These are phyloP conservation scores for Periophthalmus modestus DNA, from an alignment of 2,113 vertebrate species.

Conservation along the genomic window DNA sequence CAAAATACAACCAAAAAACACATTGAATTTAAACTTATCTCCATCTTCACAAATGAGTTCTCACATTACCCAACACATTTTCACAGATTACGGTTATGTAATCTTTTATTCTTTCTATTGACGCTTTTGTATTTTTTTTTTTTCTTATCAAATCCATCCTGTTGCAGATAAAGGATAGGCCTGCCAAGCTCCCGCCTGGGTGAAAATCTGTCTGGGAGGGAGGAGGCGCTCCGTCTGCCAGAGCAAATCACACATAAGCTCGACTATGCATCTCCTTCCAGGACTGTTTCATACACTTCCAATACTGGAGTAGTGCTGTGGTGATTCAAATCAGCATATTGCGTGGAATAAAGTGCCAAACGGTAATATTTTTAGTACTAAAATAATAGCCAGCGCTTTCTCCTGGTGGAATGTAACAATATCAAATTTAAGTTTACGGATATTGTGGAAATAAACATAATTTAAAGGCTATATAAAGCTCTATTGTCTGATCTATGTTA, in stretches of 20 bases:
- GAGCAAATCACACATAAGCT: slow-evolving; percentile 4
- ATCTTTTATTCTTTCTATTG: neutral
- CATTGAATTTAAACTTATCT: too few species aligned
- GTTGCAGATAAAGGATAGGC: neutral
- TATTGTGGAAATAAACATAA: too few species aligned
- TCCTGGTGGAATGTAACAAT: neutral
- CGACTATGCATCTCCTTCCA: neutral
- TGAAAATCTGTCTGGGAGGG: slow-evolving; percentile 2
- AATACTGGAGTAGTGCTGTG: neutral
- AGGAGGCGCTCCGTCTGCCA: neutral
- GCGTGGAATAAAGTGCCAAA: neutral
- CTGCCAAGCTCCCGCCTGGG: slow-evolving; percentile 9
- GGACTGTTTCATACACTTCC: slow-evolving; percentile 1
- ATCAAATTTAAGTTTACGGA: neutral
- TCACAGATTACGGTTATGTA: neutral
- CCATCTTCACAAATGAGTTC: neutral
- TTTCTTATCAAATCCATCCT: slow-evolving; percentile 1
- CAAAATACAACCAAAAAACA: neutral
- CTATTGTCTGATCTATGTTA: too few species aligned
- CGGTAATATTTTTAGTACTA: neutral
- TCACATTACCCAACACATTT: neutral
- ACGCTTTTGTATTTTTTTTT: slow-evolving; percentile 1
- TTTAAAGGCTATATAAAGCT: too few species aligned
- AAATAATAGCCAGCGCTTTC: neutral
- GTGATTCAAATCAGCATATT: slow-evolving; percentile 15